phyloP scores from a whole-genome alignment of 2,113 vertebrate genomes.

The Oriolus oriolus region DNA sequence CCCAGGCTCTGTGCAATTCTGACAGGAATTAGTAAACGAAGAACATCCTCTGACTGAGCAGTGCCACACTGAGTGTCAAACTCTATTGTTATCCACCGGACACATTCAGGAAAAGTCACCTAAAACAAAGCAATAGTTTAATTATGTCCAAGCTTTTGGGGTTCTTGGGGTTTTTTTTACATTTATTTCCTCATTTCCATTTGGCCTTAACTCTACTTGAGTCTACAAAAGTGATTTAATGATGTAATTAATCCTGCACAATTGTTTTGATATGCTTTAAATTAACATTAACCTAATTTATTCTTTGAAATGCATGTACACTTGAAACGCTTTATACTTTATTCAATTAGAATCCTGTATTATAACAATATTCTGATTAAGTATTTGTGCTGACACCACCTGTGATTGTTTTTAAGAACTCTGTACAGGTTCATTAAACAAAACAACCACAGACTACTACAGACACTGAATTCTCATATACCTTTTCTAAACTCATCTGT shows the following conservation, averaged over 20 bases:
- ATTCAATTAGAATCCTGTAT: background rate
- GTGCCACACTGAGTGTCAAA: slow-evolving; percentile 96
- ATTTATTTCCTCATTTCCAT: background rate
- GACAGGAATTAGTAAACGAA: slow-evolving; percentile 91
- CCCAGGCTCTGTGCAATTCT: slow-evolving; percentile 84
- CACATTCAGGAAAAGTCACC: slow-evolving; percentile 97
- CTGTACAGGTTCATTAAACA: background rate
- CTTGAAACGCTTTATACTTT: background rate
- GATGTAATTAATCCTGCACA: background rate
- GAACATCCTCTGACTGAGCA: slow-evolving; percentile 93
- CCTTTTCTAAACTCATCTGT: background rate
- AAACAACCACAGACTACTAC: background rate
- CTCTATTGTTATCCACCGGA: slow-evolving; percentile 94
- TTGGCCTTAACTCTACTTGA: background rate
- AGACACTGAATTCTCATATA: background rate
- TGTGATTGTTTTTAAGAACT: background rate
- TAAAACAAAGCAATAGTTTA: slow-evolving; percentile 32
- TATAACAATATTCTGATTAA: background rate
- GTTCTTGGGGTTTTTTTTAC: rapidly evolving
- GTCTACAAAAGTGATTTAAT: background rate
- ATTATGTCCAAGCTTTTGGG: background rate
- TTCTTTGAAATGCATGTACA: background rate
- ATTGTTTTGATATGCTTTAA: background rate
- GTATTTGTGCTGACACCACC: background rate
- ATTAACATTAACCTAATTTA: background rate